Evolutionary conservation across 2,113 vertebrate genomes (phyloP).

Genomic region (Chitala chitala): DNA sequence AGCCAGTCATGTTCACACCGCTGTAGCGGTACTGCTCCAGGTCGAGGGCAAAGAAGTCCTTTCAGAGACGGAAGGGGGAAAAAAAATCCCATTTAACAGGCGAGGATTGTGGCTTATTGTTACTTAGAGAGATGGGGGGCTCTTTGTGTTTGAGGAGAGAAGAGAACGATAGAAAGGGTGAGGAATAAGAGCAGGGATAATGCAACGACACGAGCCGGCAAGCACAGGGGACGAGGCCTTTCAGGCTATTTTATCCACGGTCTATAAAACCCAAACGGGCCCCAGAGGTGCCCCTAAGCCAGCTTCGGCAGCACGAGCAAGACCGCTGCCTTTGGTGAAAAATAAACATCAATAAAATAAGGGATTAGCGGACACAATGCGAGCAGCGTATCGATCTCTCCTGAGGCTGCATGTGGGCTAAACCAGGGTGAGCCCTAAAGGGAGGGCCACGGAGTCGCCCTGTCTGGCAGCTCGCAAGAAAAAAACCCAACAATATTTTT

Average conservation of each 20-base stretch:
- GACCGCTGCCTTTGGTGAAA: background rate
- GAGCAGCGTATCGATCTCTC: background rate
- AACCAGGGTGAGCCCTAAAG: no score
- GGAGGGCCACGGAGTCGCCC: no score
- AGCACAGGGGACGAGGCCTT: conserved; percentile 34
- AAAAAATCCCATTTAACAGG: conserved; percentile 10
- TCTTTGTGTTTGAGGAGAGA: conserved; percentile 17
- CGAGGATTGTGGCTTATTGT: conserved; percentile 17
- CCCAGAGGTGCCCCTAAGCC: background rate
- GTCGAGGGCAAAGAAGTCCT: conserved; percentile 97
- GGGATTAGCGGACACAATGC: conserved; percentile 10
- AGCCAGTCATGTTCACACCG: conserved; percentile 95
- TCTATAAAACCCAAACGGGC: conserved; percentile 34
- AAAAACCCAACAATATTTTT: background rate
- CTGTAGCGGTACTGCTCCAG: conserved; percentile 96
- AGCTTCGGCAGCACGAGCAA: background rate
- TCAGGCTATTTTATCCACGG: conserved; percentile 18
- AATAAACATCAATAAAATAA: background rate
- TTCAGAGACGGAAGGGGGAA: conserved; percentile 43
- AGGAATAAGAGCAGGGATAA: conserved; percentile 21
- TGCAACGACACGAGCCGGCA: conserved; percentile 29
- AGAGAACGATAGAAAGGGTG: conserved; percentile 21
- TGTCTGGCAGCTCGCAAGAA: background rate
- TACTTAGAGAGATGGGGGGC: conserved; percentile 5
- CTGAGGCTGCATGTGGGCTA: background rate